A percentile compares a stretch with the other conserved stretches of the same genome.
Evolutionary conservation across 2,888 invertebrate genomes (phyloP).

Genomic region (Dastarcus helophoroides): DNA sequence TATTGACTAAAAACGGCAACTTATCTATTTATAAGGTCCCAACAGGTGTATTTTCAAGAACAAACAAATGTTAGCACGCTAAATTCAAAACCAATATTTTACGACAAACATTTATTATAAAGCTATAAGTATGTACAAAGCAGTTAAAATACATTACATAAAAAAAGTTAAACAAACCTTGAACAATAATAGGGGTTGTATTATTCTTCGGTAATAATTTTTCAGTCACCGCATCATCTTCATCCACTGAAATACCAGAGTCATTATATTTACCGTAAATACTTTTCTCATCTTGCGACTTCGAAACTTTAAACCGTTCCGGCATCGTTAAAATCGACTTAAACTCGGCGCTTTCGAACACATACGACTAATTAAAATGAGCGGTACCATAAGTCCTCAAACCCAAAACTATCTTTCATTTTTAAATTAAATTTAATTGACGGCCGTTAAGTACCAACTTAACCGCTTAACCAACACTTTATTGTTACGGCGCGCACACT

Average conservation of each 20-base stretch:
- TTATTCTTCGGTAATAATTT: conserved; percentile 23
- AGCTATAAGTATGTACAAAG: too few species aligned
- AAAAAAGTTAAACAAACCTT: conserved; percentile 9
- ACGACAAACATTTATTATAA: too few species aligned
- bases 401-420: conserved; percentile 5
- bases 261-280: conserved; percentile 39
- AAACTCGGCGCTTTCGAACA: too few species aligned
- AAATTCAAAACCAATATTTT: too few species aligned
- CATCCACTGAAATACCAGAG: conserved; percentile 22
- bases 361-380: too few species aligned
- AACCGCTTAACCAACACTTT: conserved; percentile 10
- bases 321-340: conserved; percentile 41
- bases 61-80: too few species aligned
- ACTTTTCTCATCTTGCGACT: conserved; percentile 44
- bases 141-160: conserved; percentile 3
- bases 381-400: too few species aligned
- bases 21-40: too few species aligned
- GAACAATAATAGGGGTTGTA: conserved; percentile 8
- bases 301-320: conserved; percentile 50
- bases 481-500: conserved; percentile 9
- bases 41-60: too few species aligned
- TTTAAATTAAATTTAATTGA: conserved; percentile 8
- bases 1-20: conserved; percentile 9
- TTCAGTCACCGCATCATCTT: conserved; percentile 24
- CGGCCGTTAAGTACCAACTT: conserved; percentile 9